Evolutionary conservation across 2,113 vertebrate species (phyloP), one percentile per base, ranked within the genome.

Genomic region (Numenius arquata): DNA sequence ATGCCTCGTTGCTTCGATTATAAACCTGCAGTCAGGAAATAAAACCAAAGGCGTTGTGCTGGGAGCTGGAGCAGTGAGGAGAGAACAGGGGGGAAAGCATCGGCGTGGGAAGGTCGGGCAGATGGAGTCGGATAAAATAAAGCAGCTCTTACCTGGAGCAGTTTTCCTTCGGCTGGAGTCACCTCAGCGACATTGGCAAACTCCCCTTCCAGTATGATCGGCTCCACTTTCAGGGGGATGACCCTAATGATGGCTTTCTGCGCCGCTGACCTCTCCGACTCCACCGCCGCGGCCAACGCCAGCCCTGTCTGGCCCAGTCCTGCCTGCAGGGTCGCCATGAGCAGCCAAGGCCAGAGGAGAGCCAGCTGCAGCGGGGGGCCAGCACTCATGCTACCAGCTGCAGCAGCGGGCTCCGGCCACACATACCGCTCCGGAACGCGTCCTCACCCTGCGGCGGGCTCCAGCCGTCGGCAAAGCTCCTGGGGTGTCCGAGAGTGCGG

Each of bases 281-380:
- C 98, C 70, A 98, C 98, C 2, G 98, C 98, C 27, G 98, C 98
- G 22, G 96, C 98, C 96, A 98, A 89, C 53, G 73, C 99, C 98
- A 98, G 98, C 98, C 98, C 98, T 5, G 98, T 98, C 59, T 96
- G 98, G 98, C 98, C 98, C 77, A 99, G 98, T 96, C 98, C 98
- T 96, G 98, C 98, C 98, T 99, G 99, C 97, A 99, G 98, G 98
- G 98, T 98, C 96, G 99, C 99, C 99, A 99, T 98, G 96, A 99
- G 98, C 98, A 99, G 99, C 99, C 99, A 99, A 97, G 98, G 99
- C 99, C 99, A 99, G 98, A 99, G 99, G 98, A 98, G 98, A 98
- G 98, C 98, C 99, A 99, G 98, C 98, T 98, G 99, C 98, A 98
- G 98, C 98, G 93, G 99, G 98, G 98, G 98, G 98, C 98, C 98